Base-by-base conservation (phyloP, 2,888 invertebrate genomes). In the Ametastegia equiseti region DNA sequence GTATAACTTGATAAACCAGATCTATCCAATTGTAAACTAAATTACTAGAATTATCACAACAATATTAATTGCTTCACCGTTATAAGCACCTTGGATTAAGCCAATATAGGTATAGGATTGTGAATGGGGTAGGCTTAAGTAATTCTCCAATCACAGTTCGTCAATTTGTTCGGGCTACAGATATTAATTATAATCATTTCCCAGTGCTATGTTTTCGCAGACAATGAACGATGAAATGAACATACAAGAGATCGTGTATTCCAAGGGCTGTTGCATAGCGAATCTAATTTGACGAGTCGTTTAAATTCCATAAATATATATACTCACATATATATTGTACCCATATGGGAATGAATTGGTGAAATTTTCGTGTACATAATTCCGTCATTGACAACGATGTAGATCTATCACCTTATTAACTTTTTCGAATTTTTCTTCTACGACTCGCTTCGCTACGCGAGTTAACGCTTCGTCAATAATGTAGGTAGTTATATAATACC, bases 1-100 rank as follows among this genome's bases (percentile, higher is more conserved):
- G 45, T 42, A 47, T 75, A 33, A 75, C 54, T 36, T 23, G 75
- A 75, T 54, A 54, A 54, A 54, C 50, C 6, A 45, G 33, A 54
- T 75, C 75, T 54, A 75, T 75, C 75, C n/a, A n/a, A n/a, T n/a
- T n/a, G n/a, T 13, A 19, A 75, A 75, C 75, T 54, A 15, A 75
- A 30, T 50, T 54, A 54, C 54, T 54, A 54, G 36, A 54, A 54
- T 75, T 54, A 75, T 75, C 75, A 75, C 75, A 75, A 75, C 54
- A 75, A 54, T 75, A 54, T 33, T 50, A 75, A 75, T 54, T 75
- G 73, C 50, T 36, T 75, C 27, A 54, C 50, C 75, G 30, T 50
- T 54, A 36, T 54, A 73, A 73, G 33, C 23, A 50, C 33, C 33
- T n/a, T n/a, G 54, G 54, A 75, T 75, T 75, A 42, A 45, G 27